Evolutionary conservation across 2,797 vertebrate genomes (phyloP), one percentile per base, ranked within the genome.

Genomic region (Chelmon rostratus): DNA sequence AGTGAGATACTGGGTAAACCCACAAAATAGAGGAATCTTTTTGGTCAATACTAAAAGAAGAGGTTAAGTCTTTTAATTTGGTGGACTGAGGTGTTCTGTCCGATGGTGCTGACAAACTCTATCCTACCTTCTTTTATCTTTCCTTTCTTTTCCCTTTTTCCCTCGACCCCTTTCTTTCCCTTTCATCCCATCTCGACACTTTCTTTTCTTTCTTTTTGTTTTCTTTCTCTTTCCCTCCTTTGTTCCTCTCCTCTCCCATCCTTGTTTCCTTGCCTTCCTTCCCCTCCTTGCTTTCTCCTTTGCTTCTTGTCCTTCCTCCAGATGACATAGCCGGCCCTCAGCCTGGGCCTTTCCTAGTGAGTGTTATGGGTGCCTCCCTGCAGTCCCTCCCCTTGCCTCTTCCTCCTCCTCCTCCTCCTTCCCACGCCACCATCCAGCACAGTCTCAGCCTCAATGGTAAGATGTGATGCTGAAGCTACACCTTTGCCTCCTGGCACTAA

Each of bases 321-420:
- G 98, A 99, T 93, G 97, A 98, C 92, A 97, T 99, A 96, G 96
- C 96, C 73, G 97, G 97, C 94, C 97, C 96, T 82, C 97, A 98
- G 94, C 97, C 97, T 87, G 92, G 97, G 46, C 96, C 97, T 88
- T 97, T 98, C 93, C 95, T 98, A 83, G 96, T 97, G 95, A 97
- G 95, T 87, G 96, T 97, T 18, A 97, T 98, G 96, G 97, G 97
- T 73, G 97, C 97, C 37, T 98, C 97, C 92, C 94, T 98, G 93
- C 98, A 99, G 96, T 98, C 97, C 86, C 97, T 99, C 86, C 98
- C 97, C 89, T 94, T 99, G 93, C 97, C 97, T 86, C 97, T 97
- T 91, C 97, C 97, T 93, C 97, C 97, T 88, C 97, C 97, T 91
- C 97, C 97, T 91, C 97, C 96, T 93, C 96, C 97, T 35, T 97